A percentile compares a stretch with the other conserved stretches of the same genome.
phyloP scores from a whole-genome alignment of 2,113 vertebrate genomes.

The Brachyhypopomus gauderio region DNA sequence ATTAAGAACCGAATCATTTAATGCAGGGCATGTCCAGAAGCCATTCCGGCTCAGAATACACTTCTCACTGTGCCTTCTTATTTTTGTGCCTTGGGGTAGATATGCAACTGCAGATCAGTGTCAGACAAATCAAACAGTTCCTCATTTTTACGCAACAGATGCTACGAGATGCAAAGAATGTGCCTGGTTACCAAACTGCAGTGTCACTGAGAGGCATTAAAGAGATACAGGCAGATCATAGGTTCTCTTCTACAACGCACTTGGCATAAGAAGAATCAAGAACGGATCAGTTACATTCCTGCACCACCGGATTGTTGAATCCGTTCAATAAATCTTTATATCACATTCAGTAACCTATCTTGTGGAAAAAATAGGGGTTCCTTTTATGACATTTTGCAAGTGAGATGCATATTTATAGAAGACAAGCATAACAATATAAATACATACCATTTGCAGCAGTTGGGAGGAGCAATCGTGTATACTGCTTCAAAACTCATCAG shows the following conservation, averaged over 20 bases:
- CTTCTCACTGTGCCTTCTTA: conserved; percentile 22
- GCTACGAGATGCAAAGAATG: neutral
- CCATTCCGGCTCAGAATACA: conserved; percentile 13
- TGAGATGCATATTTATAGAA: no score
- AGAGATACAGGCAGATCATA: neutral
- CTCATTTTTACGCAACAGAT: conserved; percentile 12
- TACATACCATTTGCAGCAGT: neutral
- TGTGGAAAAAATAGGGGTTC: no score
- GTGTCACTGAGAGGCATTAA: conserved; percentile 9
- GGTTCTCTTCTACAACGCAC: neutral
- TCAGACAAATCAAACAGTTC: conserved; percentile 43
- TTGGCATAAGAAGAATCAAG: neutral
- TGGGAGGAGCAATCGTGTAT: neutral
- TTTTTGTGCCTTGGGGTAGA: conserved; percentile 23
- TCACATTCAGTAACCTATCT: no score
- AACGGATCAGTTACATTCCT: neutral
- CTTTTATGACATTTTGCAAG: no score
- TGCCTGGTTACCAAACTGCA: neutral
- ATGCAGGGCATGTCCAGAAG: conserved; percentile 32
- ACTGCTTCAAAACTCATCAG: neutral
- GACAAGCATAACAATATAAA: no score
- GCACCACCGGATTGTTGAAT: neutral
- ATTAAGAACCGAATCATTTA: conserved; percentile 43
- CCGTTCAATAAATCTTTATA: no score
- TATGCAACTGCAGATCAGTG: conserved; percentile 22